Base-by-base conservation (phyloP, 2,797 vertebrate genomes). In the Lerista edwardsae region DNA sequence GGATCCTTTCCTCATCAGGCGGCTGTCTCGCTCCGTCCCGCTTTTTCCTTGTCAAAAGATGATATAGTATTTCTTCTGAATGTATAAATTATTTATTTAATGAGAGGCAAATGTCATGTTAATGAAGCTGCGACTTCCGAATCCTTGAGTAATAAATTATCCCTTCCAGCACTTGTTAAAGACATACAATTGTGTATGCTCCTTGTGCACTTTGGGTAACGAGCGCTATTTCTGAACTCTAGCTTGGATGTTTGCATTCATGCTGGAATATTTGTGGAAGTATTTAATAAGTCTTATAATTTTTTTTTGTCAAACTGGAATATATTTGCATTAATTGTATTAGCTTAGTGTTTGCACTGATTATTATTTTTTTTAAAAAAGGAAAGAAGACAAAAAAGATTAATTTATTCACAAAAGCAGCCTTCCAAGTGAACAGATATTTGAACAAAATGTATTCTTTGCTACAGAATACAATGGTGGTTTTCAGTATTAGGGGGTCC, bases 301-400 rank as follows among this genome's bases (percentile, higher is more conserved):
- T 83, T 79, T 88, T 89, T 78, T 14, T 14, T 51, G 47, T 15
- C 39, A 64, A 82, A 73, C 67, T 87, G 77, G 86, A 94, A 91
- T 84, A 89, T 71, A 92, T 92, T 94, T 94, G 55, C 86, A 90
- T 94, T 91, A 85, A 86, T 93, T 94, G 69, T 90, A 87, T 93
- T 93, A 93, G 88, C 68, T 92, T 74, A 68, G 19, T 86, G 84
- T 90, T 94, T 92, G 88, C 87, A 84, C 21, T 90, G 83, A 85
- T 84, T 79, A 83, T 93, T 86, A 89, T 90, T 81, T 77, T 41
- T 85, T 94, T 86, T 91, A 93, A 93, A 83, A 73, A 90, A 89
- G 74, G 76, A 79, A 89, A 87, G 65, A 88, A 83, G 87, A 93
- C 86, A 93, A 90, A 83, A 92, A 2, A 39, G 39, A 80, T 76